A percentile compares a stretch with the other conserved stretches of the same genome.
Evolutionary conservation across 2,113 vertebrate species (phyloP).

Genomic region (Rhynchopsitta pachyrhyncha): DNA sequence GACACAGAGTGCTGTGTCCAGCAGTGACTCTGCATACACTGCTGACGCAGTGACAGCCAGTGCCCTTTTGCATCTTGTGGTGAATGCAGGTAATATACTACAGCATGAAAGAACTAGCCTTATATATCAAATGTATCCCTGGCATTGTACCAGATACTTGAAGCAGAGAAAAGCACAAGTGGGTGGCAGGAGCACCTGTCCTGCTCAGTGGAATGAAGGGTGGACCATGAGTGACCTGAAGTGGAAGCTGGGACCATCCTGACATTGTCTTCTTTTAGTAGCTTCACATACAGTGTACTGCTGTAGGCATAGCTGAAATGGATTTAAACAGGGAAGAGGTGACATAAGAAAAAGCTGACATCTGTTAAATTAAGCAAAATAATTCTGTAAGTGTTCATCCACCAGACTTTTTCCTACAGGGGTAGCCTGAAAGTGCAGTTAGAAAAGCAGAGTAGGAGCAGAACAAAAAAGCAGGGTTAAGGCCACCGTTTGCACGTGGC

Average conservation of each 20-base stretch:
- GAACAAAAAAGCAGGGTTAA: neutral
- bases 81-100: neutral
- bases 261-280: fast-evolving
- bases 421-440: neutral
- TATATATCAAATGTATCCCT: neutral
- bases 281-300: neutral
- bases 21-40: fast-evolving
- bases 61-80: neutral
- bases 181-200: neutral
- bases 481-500: neutral
- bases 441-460: neutral
- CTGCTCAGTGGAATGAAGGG: neutral
- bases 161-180: neutral
- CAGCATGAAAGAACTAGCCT: neutral
- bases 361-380: neutral
- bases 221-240: neutral
- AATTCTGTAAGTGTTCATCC: neutral
- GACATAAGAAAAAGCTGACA: neutral
- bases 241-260: neutral
- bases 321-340: neutral
- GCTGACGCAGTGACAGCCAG: neutral
- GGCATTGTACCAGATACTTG: neutral
- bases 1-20: neutral
- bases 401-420: neutral
- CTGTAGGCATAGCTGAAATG: neutral